Evolutionary conservation across 2,797 vertebrate species (phyloP).

Genomic region (Oreortyx pictus): DNA sequence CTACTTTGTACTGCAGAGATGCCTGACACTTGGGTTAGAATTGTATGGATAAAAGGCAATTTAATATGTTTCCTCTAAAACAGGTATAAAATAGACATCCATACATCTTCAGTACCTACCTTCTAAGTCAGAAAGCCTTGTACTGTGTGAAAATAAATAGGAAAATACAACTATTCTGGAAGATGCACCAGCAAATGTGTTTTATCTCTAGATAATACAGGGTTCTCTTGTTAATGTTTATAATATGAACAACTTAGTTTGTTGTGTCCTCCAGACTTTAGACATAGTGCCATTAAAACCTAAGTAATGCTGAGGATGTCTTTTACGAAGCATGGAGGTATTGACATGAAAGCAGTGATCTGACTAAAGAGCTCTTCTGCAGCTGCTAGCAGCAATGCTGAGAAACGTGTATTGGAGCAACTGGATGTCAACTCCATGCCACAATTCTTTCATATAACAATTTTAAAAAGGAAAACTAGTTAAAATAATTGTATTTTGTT

Average conservation of each 20-base stretch:
- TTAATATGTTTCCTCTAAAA: background rate
- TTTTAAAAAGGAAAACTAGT: background rate
- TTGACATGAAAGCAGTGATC: background rate
- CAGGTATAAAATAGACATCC: background rate
- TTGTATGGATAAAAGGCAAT: conserved; percentile 7
- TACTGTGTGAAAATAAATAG: background rate
- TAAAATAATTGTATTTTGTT: background rate
- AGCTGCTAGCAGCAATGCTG: background rate
- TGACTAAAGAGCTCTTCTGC: background rate
- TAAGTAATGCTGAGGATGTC: background rate
- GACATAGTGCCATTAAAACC: background rate
- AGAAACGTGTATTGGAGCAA: background rate
- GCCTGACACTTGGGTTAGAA: conserved; percentile 1
- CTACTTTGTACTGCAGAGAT: conserved; percentile 6
- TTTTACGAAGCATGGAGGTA: background rate
- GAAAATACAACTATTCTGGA: background rate
- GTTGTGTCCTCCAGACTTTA: background rate
- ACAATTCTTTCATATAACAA: background rate
- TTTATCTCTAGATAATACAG: background rate
- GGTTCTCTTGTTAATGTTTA: background rate
- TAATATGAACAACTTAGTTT: background rate
- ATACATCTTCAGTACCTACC: background rate
- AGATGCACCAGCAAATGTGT: background rate
- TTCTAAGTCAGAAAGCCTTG: conserved; percentile 23
- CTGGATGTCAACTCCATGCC: background rate